These are phyloP conservation scores for Diaphora mendica DNA, from an alignment of 2,888 invertebrate genomes.

Conservation along the genomic window DNA sequence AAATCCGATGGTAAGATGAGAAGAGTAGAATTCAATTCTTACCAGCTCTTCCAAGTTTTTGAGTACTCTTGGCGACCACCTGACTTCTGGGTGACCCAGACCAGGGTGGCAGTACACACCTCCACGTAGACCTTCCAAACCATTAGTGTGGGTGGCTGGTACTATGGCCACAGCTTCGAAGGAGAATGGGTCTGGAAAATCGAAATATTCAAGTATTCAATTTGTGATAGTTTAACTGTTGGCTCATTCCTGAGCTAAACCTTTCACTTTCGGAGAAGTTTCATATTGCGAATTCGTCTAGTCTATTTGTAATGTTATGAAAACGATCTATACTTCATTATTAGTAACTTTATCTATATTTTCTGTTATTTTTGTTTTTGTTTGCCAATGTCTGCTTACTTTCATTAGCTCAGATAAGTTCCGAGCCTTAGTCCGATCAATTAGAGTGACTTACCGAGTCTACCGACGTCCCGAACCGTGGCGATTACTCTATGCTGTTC, in stretches of 20 bases:
- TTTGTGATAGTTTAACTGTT: not conserved
- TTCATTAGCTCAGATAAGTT: no score
- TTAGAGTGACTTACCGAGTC: slow-evolving; percentile 64
- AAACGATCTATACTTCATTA: no score
- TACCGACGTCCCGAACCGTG: slow-evolving; percentile 71
- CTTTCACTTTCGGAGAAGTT: no score
- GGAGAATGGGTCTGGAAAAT: slow-evolving; percentile 76
- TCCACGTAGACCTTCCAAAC: slow-evolving; percentile 80
- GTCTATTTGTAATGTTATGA: no score
- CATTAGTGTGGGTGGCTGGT: slow-evolving; percentile 74
- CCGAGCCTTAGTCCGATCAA: no score
- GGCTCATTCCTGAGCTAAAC: not conserved
- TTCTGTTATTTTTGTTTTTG: no score
- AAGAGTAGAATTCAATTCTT: slow-evolving; percentile 28
- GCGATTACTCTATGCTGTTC: slow-evolving; percentile 79
- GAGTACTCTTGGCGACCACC: slow-evolving; percentile 87
- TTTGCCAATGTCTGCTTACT: no score
- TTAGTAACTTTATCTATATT: no score
- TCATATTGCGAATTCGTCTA: no score
- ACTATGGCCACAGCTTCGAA: slow-evolving; percentile 88
- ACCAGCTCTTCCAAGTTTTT: slow-evolving; percentile 87
- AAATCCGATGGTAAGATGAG: not conserved
- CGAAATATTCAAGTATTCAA: not conserved
- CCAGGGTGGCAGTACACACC: slow-evolving; percentile 89
- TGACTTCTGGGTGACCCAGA: slow-evolving; percentile 80